phyloP scores from a whole-genome alignment of 30 jellyfish, hydroid and myxozoan genomes.

The Turritopsis dohrnii region DNA sequence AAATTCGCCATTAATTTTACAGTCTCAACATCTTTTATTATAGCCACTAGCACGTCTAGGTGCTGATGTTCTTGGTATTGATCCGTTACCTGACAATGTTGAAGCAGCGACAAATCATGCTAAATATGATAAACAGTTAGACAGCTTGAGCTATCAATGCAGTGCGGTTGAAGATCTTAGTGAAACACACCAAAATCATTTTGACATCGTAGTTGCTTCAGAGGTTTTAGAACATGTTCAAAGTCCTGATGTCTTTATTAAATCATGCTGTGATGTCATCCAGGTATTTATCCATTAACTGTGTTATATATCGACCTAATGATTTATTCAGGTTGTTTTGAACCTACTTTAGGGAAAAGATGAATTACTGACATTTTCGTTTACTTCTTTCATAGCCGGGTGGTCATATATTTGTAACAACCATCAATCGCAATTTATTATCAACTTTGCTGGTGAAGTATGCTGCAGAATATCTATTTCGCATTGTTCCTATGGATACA shows the following conservation, averaged over 20 bases:
- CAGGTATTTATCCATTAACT: slow-evolving; percentile 62
- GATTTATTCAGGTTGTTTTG: neutral
- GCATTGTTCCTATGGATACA: slow-evolving; percentile 79
- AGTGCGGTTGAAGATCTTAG: slow-evolving; percentile 65
- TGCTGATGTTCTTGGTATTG: slow-evolving; percentile 87
- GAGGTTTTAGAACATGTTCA: slow-evolving; percentile 94
- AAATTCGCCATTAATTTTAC: no score
- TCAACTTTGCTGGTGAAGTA: slow-evolving; percentile 68
- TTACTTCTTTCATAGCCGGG: slow-evolving; percentile 71
- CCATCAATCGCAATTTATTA: slow-evolving; percentile 60
- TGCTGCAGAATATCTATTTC: slow-evolving; percentile 83
- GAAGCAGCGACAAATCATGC: slow-evolving; percentile 58
- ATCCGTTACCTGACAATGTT: slow-evolving; percentile 50
- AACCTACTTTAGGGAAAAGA: neutral
- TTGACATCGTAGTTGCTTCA: slow-evolving; percentile 93
- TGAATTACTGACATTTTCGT: no score
- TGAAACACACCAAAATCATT: slow-evolving; percentile 30
- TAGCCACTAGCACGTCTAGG: slow-evolving; percentile 96
- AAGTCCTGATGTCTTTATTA: slow-evolving; percentile 49
- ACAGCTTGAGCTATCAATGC: slow-evolving; percentile 40
- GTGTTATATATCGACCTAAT: neutral
- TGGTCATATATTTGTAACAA: slow-evolving; percentile 76
- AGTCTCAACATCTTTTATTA: neutral
- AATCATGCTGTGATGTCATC: slow-evolving; percentile 48
- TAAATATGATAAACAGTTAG: slow-evolving; percentile 34